Base-by-base conservation (phyloP, 2,113 vertebrate genomes). In the Gavialis gangeticus region DNA sequence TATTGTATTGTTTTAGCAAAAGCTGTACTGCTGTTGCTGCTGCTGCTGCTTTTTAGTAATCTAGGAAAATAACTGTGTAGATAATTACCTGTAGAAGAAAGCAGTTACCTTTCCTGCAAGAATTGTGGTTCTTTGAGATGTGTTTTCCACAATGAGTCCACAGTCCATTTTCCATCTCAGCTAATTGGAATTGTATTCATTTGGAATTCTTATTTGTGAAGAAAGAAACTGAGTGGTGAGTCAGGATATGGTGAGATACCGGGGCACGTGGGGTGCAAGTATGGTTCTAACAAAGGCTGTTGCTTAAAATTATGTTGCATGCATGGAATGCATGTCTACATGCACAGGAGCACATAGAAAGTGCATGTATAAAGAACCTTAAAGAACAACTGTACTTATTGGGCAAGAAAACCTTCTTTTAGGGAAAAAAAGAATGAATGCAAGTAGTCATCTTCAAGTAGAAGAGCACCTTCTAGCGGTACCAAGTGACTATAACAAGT, bases 381-480 rank as follows among this genome's bases (percentile, higher is more conserved):
- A 73, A 63, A 81, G 76, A 95, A 63, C 56, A 59, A 71, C 82
- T 30, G 46, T 46, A n/a, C 28, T 75, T 91, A 59, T 10, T 2
- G 6, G 77, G 58, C 46, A 46, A 46, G 75, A 37, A 91, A 93
- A 94, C 87, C 73, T 27, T 58, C 63, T 59, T 88, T 82, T 84
- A 46, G 75, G 46, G 46, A 90, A 80, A 73, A 80, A 62, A 75
- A 66, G 58, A 86, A 79, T 55, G 66, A 71, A 5, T 13, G 82
- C 77, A 73, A 90, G 63, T 80, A 73, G 69, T 73, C 22, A 12
- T 94, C 91, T 95, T 87, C 84, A 91, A 79, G 81, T 87, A 69
- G 84, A 91, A 87, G 93, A 92, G 96, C 96, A 87, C 98, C 97
- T 59, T 95, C 97, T 97, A 96, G 97, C 97, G 98, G 97, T 93